These are phyloP conservation scores for Gopherus flavomarginatus DNA, from an alignment of 2,113 vertebrate species.

Conservation along the genomic window DNA sequence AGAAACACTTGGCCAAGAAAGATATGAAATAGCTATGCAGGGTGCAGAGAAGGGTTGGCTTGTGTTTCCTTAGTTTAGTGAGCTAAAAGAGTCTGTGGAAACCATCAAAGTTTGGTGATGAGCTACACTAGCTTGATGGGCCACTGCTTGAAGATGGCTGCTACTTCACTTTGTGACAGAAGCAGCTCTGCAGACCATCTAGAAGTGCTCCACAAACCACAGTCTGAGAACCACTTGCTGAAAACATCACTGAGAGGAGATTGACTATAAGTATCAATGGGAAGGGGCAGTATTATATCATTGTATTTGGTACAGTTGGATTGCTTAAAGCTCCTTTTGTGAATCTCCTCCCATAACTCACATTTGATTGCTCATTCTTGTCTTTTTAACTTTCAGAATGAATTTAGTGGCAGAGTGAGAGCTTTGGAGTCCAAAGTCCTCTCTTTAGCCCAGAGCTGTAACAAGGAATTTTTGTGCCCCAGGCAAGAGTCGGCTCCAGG, in stretches of 20 bases:
- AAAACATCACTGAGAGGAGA: not conserved
- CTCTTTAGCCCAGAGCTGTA: not conserved
- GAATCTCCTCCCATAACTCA: not conserved
- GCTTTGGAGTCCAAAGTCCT: not conserved
- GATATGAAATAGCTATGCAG: not conserved
- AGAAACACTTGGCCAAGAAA: not conserved
- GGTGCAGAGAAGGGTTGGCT: not conserved
- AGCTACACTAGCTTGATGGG: not conserved
- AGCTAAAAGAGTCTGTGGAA: constrained; percentile 17
- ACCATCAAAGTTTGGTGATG: not conserved
- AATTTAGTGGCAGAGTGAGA: not conserved
- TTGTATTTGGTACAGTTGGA: not conserved
- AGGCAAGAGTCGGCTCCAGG: no score
- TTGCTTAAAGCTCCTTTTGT: not conserved
- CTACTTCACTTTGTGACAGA: not conserved
- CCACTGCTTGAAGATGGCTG: not conserved
- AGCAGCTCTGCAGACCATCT: not conserved
- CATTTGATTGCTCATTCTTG: not conserved
- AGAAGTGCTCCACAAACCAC: not conserved
- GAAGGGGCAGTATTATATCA: not conserved
- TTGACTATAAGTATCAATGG: not conserved
- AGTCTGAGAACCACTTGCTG: not conserved
- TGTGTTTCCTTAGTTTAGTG: constrained; percentile 1
- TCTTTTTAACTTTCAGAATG: not conserved
- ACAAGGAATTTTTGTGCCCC: no score